phyloP scores from a whole-genome alignment of 1,140 invertebrate genomes.

The Psix sp. region DNA sequence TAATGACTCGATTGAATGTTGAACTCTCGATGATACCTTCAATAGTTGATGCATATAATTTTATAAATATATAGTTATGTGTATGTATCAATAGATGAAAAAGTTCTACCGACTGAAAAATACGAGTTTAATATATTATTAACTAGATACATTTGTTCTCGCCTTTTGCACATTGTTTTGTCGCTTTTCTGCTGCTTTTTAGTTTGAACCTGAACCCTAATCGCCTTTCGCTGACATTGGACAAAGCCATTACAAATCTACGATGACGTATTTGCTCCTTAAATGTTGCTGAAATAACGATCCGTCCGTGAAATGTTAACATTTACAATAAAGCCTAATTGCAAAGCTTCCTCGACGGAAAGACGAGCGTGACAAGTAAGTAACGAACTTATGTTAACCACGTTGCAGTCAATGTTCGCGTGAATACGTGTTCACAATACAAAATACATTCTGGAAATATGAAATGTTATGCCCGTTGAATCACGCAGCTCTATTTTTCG shows the following conservation, averaged over 20 bases:
- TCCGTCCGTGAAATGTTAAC: constrained; percentile 38
- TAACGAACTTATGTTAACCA: constrained; percentile 33
- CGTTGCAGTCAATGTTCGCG: constrained; percentile 14
- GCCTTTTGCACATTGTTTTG: constrained; percentile 10
- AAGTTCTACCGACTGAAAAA: constrained; percentile 60
- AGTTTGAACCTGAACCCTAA: constrained; percentile 29
- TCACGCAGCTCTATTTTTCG: constrained; percentile 17
- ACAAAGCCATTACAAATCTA: constrained; percentile 33
- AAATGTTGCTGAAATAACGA: constrained; percentile 26
- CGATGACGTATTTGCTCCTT: constrained; percentile 17
- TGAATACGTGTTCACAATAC: constrained; percentile 19
- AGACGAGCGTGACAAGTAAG: constrained; percentile 33
- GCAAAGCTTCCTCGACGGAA: constrained; percentile 26
- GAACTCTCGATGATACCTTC: constrained; percentile 28
- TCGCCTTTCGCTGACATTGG: constrained; percentile 35
- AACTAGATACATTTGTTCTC: constrained; percentile 48
- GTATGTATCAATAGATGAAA: constrained; percentile 62
- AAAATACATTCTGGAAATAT: constrained; percentile 24
- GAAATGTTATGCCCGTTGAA: constrained; percentile 12
- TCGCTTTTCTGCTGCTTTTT: constrained; percentile 5
- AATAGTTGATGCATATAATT: constrained; percentile 51
- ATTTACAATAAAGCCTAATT: constrained; percentile 28
- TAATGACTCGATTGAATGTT: constrained; percentile 34
- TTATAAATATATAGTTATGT: constrained; percentile 62
- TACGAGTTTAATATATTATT: constrained; percentile 58